Base-by-base conservation (phyloP, 2,888 invertebrate species). In the Leptinotarsa juncta region DNA sequence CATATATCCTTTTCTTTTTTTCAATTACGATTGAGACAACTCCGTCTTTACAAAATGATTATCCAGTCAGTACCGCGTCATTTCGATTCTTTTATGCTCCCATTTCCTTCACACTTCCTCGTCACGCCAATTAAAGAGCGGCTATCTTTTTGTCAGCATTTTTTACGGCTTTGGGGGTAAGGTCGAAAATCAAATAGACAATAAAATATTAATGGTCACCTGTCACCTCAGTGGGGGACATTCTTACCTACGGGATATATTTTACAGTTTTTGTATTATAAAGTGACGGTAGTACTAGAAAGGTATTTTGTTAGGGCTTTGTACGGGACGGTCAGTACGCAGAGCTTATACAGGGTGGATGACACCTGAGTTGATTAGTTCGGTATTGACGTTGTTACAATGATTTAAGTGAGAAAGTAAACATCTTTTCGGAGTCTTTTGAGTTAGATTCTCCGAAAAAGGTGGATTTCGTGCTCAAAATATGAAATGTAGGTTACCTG, bases 131-230 rank as follows among this genome's bases (percentile, higher is more conserved):
- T 73, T 70, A 73, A 32, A 66, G 50, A 69, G 69, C 69, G 69
- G 69, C 69, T 48, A 57, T 69, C 69, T 71, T 69, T 69, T 74
- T 74, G 68, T 74, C 73, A 72, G 71, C 74, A 77, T 74, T 75
- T 76, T 74, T 77, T 77, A 77, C 65, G 70, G 72, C 71, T 72
- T 72, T 72, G 73, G 75, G 75, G 70, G 70, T 73, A 71, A 69
- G 75, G 73, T 62, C 75, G 68, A 75, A 75, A 72, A 73, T 79
- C 77, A 77, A 73, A 77, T 72, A 74, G 77, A 77, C 67, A 76
- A 71, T 77, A 76, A 77, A 77, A 72, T 74, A 79, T 77, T 77
- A 79, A 79, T 78, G 77, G 71, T 71, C 76, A 79, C 79, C 79
- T 77, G 79, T 71, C 79, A 75, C 72, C 79, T 73, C 79, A 74